These are phyloP conservation scores for Drosophila sproati DNA, from an alignment of 1,140 invertebrate genomes.

Conservation along the genomic window DNA sequence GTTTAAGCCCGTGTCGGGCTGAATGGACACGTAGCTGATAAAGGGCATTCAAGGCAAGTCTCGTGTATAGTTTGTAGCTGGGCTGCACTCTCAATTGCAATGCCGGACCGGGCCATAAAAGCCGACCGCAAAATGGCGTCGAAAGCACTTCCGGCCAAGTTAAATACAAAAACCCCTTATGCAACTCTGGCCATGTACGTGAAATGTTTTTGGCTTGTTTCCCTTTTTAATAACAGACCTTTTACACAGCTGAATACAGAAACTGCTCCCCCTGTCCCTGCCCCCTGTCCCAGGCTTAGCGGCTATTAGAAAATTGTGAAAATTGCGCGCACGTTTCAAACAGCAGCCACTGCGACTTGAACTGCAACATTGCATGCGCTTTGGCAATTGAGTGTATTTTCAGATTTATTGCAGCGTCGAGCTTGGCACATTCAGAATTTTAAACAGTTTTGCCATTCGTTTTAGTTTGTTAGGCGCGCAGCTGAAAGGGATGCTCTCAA, in stretches of 20 bases:
- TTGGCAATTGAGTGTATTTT: conserved; percentile 75
- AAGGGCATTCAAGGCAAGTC: conserved; percentile 21
- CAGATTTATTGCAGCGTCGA: conserved; percentile 73
- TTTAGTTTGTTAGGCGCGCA: conserved; percentile 71
- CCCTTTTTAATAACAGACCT: conserved; percentile 56
- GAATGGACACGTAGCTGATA: conserved; percentile 59
- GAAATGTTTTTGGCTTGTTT: conserved; percentile 66
- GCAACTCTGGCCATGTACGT: conserved; percentile 53
- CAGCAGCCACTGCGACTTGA: conserved; percentile 13
- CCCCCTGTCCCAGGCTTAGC: conserved; percentile 48
- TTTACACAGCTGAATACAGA: background rate
- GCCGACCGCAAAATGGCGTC: conserved; percentile 75
- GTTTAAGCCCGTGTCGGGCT: conserved; percentile 69
- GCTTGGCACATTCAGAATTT: conserved; percentile 62
- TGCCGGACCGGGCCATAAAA: conserved; percentile 47
- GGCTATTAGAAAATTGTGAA: conserved; percentile 82
- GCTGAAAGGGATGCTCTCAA: conserved; percentile 14
- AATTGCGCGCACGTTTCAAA: conserved; percentile 76
- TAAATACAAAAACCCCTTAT: conserved; percentile 59
- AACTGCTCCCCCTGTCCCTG: background rate
- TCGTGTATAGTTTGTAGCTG: conserved; percentile 37
- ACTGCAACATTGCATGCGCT: conserved; percentile 59
- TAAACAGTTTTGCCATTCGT: conserved; percentile 71
- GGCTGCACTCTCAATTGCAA: conserved; percentile 73
- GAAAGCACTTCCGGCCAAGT: conserved; percentile 75